Base-by-base conservation (phyloP, 2,113 vertebrate genomes). In the Podarcis cretensis region DNA sequence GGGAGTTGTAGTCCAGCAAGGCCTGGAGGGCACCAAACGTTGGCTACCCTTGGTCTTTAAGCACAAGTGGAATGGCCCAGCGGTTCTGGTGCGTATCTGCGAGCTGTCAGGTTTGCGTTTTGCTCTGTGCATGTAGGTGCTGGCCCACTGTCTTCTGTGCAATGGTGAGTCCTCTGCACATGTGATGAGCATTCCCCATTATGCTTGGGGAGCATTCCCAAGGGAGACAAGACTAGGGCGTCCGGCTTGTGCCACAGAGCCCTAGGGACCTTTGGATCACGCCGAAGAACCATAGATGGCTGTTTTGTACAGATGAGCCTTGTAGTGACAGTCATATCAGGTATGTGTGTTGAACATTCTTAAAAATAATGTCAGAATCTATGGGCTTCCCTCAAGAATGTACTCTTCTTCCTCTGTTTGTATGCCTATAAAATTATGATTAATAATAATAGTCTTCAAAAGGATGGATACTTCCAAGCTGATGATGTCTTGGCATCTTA, bases 11-110 rank as follows among this genome's bases (percentile, higher is more conserved):
- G 59, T 63, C 59, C 59, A 63, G 59, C 59, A 18, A 18, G 1
- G 18, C 4, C 59, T 63, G 59, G 59, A 63, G 59, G 59, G 59
- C 16, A 63, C 16, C 59, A 63, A 54, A 54, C 59, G 5, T 20
- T 20, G 95, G 94, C 94, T 91, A 93, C 96, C 94, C 95, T 87
- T 7, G 54, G 91, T 16, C 69, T 84, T 92, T 69, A 96, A 96
- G 96, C 94, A 96, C 95, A 96, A 93, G 32, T 89, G 75, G 74
- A n/a, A 86, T n/a, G 74, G 32, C n/a, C 37, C 63, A 86, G 18
- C 0, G 37, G 59, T 77, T 77, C 81, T 65, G 10, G 27, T 76
- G 37, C 65, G 81, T 25, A 37, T 81, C n/a, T 14, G 40, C 35
- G 30, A 77, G 73, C 27, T 69, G n/a, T 68, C 32, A 25, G 23